Percentiles rank a stretch among this genome's conserved stretches.
Conservation (phyloP, 2,113 vertebrate species). For the Menidia beryllina region DNA sequence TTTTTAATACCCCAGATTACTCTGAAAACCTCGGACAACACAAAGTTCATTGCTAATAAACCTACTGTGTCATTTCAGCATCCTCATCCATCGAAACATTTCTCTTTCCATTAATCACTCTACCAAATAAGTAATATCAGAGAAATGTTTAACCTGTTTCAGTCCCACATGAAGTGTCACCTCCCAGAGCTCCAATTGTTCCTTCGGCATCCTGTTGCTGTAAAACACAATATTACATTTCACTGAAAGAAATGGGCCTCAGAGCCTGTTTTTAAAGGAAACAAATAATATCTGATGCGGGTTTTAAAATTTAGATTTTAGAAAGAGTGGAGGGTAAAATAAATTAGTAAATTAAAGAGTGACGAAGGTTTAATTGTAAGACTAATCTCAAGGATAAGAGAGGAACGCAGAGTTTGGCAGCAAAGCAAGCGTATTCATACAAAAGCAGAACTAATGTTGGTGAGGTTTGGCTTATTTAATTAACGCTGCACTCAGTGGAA, state of each 20-base stretch:
- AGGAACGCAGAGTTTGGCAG: conserved; percentile 5
- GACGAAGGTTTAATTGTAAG: conserved; percentile 76
- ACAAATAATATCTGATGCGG: conserved; percentile 60
- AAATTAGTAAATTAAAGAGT: conserved; percentile 61
- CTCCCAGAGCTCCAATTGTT: conserved; percentile 54
- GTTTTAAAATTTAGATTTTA: conserved; percentile 64
- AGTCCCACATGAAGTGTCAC: conserved; percentile 47
- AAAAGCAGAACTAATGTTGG: conserved; percentile 60
- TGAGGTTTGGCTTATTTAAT: conserved; percentile 72
- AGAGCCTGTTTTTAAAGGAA: conserved; percentile 55
- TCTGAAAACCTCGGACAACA: no score
- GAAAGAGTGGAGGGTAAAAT: conserved; percentile 51
- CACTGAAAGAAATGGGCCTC: conserved; percentile 43
- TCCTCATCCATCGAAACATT: not conserved
- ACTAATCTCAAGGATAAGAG: conserved; percentile 51
- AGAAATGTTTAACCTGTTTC: conserved; percentile 27
- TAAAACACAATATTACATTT: conserved; percentile 57
- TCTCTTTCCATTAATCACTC: conserved; percentile 41
- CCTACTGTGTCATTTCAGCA: not conserved
- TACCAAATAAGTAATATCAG: conserved; percentile 32
- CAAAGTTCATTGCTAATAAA: no score
- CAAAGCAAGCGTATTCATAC: conserved; percentile 15
- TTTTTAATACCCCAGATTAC: no score
- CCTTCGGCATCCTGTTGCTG: conserved; percentile 48
- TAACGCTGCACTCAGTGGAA: conserved; percentile 58